Percentiles rank a stretch among this genome's conserved stretches.
phyloP scores from a whole-genome alignment of 2,888 invertebrate species.

The Zygaena filipendulae region DNA sequence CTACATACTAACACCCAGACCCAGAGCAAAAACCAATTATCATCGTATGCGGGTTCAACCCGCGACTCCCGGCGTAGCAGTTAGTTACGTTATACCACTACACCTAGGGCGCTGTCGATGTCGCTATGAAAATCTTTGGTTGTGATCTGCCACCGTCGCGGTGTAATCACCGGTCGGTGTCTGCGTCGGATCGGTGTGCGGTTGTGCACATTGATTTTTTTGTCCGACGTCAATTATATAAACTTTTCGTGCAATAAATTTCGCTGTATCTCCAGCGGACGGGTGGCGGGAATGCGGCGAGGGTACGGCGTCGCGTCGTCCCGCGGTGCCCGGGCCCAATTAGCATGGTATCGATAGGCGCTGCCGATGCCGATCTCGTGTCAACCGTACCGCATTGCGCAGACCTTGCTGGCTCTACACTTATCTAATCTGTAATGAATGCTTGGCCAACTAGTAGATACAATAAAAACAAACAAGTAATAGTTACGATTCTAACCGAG shows the following conservation, averaged over 20 bases:
- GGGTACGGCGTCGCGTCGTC: conserved; percentile 43
- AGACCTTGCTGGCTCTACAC: conserved; percentile 32
- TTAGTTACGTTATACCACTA: too few species aligned
- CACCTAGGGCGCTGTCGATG: too few species aligned
- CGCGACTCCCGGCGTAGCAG: too few species aligned
- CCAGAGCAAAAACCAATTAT: too few species aligned
- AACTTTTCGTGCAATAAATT: conserved; percentile 67
- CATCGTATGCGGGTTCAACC: too few species aligned
- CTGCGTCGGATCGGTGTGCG: conserved; percentile 47
- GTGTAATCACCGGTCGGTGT: conserved; percentile 52
- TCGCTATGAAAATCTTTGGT: conserved; percentile 41
- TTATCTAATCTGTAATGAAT: conserved; percentile 63
- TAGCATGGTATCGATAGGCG: conserved; percentile 66
- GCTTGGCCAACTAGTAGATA: too few species aligned
- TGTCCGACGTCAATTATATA: conserved; percentile 66
- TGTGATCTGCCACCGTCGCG: conserved; percentile 32
- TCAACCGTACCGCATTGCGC: conserved; percentile 50
- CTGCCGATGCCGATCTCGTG: conserved; percentile 56
- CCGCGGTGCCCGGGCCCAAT: conserved; percentile 48
- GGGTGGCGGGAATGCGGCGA: conserved; percentile 42
- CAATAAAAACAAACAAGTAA: too few species aligned
- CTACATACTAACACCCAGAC: too few species aligned
- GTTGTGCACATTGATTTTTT: conserved; percentile 61
- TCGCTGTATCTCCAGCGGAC: conserved; percentile 58
- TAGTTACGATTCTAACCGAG: too few species aligned